Base-by-base conservation (phyloP, 92 coral and sea anemone genomes). In the Heteractis magnifica region DNA sequence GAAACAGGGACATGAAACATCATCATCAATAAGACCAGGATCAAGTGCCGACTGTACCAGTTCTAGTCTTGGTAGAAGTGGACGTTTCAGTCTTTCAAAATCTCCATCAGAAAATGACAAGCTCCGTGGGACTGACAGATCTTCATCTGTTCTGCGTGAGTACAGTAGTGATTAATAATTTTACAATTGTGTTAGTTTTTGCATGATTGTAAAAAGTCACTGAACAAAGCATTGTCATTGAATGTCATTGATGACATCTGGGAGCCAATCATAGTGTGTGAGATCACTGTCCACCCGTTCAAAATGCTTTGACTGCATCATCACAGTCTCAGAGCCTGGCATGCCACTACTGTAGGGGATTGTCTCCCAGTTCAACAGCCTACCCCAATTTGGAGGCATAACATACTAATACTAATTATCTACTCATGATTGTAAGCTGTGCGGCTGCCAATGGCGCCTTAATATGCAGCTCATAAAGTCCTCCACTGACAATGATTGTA, bases 91-190 rank as follows among this genome's bases (percentile, higher is more conserved):
- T 0, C 88, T 86, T 49, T 77, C 80, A n/a, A 83, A 78, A 59
- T 82, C 91, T 48, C 90, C 93, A 4, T 82, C 88, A 44, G 97
- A 91, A 16, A 76, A 81, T 71, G 93, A 93, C 51, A 81, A 62
- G 59, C 49, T 52, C 8, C 77, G 53, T 11, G 80, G 21, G 12
- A 51, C 71, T 44, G 93, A 90, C 68, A 86, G 83, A 20, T 87
- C 90, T 11, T 65, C 93, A 18, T 91, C 95, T 18, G 78, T 89
- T 68, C 86, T 91, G 44, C 93, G 91, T 93, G 80, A 91, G 97
- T 77, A 20, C 8, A 26, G 2, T 10, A 76, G 23, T 41, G 12
- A 19, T 19, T 23, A 58, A 12, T 18, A 18, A 62, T 0, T 18
- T 2, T 18, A 62, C 4, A 59, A 55, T 55, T 55, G 59, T 8